Percentiles rank a stretch among this genome's conserved stretches.
Evolutionary conservation across 1,140 invertebrate genomes (phyloP).

Genomic region (Helicoverpa zea): DNA sequence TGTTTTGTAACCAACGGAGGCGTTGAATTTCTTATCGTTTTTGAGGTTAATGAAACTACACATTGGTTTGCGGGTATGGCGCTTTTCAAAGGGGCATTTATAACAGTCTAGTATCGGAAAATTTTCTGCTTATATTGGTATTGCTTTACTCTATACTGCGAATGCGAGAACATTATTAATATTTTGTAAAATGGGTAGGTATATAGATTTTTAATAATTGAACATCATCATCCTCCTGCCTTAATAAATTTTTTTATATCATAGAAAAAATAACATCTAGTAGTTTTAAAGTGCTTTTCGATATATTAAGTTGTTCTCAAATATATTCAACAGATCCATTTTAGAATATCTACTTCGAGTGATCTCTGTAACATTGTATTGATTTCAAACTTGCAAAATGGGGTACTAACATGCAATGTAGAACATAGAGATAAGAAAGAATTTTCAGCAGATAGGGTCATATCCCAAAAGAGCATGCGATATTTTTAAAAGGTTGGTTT

Average conservation of each 20-base stretch:
- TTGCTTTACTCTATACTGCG: too few relatives aligned
- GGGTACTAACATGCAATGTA: constrained; percentile 4
- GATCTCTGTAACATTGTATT: neutral
- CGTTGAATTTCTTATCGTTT: constrained; percentile 28
- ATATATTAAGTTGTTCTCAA: too few relatives aligned
- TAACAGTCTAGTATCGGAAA: neutral
- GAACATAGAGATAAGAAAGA: constrained; percentile 8
- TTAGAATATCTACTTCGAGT: too few relatives aligned
- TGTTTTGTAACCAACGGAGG: constrained; percentile 41
- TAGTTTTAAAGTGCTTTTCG: too few relatives aligned
- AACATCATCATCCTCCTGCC: too few relatives aligned
- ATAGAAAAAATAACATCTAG: too few relatives aligned
- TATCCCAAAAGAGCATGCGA: constrained; percentile 10
- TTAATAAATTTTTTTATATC: too few relatives aligned
- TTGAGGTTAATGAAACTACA: constrained; percentile 30
- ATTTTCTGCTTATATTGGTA: neutral
- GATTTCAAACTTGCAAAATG: constrained; percentile 8
- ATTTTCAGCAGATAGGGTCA: constrained; percentile 15
- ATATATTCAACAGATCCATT: too few relatives aligned
- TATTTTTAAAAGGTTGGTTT: constrained; percentile 4
- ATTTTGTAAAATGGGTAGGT: too few relatives aligned
- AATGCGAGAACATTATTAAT: too few relatives aligned
- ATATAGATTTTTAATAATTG: too few relatives aligned
- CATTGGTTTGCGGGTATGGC: neutral
- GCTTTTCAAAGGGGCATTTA: neutral